These are phyloP conservation scores for Stenurella melanura DNA, from an alignment of 2,888 invertebrate genomes.

Conservation along the genomic window DNA sequence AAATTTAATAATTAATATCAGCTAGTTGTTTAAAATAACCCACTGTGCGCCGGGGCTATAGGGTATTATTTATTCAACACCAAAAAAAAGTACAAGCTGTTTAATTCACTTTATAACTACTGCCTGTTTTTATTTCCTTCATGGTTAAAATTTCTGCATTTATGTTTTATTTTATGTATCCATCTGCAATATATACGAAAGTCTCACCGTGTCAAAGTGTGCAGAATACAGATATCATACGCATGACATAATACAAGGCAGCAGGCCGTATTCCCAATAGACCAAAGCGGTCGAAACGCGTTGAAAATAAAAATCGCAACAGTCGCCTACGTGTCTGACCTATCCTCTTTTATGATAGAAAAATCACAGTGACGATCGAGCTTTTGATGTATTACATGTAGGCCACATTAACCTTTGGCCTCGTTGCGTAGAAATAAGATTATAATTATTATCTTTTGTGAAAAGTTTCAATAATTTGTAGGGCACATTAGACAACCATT, in stretches of 20 bases:
- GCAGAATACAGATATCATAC: constrained; percentile 2
- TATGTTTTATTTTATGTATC: neutral
- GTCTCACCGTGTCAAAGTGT: neutral
- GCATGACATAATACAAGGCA: neutral
- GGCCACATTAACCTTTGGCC: neutral
- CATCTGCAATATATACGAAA: neutral
- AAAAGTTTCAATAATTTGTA: no score
- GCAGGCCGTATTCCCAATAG: neutral
- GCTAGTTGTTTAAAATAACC: no score
- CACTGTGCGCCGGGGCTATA: no score
- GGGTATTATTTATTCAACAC: no score
- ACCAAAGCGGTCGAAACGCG: neutral
- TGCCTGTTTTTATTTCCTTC: no score
- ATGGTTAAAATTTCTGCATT: no score
- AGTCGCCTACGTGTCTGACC: constrained; percentile 7
- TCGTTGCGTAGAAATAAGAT: neutral
- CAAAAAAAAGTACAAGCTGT: no score
- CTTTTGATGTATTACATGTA: neutral
- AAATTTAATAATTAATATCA: no score
- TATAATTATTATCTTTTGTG: no score
- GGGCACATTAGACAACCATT: no score
- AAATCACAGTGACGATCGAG: neutral
- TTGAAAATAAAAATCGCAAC: neutral
- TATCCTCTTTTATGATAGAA: neutral
- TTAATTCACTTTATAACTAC: neutral